Evolutionary conservation across 1,140 invertebrate genomes (phyloP).

Genomic region (Calosoma granatense): DNA sequence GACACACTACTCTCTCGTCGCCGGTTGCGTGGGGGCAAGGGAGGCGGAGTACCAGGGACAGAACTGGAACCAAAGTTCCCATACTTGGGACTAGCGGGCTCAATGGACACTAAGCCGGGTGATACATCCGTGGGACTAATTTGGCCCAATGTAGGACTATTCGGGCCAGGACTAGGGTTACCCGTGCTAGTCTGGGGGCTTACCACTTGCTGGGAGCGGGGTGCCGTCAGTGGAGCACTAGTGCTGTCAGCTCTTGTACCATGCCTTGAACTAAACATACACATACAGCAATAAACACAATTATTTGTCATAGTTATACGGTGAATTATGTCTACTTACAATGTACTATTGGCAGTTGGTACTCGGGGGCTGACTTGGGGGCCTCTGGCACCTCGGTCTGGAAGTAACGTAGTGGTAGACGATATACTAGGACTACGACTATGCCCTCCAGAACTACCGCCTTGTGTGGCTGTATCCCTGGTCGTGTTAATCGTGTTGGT

Average conservation of each 20-base stretch:
- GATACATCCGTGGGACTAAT: slow-evolving; percentile 31
- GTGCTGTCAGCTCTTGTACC: not conserved
- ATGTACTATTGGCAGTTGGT: slow-evolving; percentile 7
- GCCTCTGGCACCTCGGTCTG: slow-evolving; percentile 10
- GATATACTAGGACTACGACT: slow-evolving; percentile 28
- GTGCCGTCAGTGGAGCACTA: slow-evolving; percentile 10
- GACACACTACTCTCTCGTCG: slow-evolving; percentile 48
- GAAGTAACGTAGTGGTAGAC: slow-evolving; percentile 11
- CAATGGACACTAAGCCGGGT: slow-evolving; percentile 38
- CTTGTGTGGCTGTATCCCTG: not conserved
- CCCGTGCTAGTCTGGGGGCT: slow-evolving; percentile 24
- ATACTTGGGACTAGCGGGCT: slow-evolving; percentile 35
- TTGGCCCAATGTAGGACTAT: slow-evolving; percentile 39
- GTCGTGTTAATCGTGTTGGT: not conserved
- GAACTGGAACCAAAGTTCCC: slow-evolving; percentile 10
- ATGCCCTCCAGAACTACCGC: slow-evolving; percentile 16
- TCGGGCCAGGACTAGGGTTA: slow-evolving; percentile 34
- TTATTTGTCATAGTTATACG: not conserved
- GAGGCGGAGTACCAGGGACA: slow-evolving; percentile 38
- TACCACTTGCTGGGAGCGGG: slow-evolving; percentile 14
- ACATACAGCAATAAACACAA: too few species aligned
- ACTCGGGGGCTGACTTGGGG: slow-evolving; percentile 11
- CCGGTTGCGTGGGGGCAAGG: slow-evolving; percentile 45
- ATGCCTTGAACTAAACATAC: slow-evolving; percentile 6
- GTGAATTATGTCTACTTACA: slow-evolving; percentile 3